Base-by-base conservation (phyloP, 92 coral and sea anemone species). In the Siderastrea siderea region DNA sequence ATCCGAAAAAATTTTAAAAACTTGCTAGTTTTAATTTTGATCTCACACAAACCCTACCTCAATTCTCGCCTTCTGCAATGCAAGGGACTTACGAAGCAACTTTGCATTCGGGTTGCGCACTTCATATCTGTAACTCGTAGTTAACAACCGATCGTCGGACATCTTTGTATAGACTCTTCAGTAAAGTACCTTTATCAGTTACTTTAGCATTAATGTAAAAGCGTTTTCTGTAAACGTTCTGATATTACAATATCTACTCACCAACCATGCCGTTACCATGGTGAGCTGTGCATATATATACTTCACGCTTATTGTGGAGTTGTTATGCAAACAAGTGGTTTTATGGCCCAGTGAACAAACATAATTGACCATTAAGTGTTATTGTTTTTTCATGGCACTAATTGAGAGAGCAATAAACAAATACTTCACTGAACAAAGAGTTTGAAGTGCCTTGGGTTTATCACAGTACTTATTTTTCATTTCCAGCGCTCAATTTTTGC, bases 111-210 rank as follows among this genome's bases (percentile, higher is more conserved):
- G 88, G 72, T 90, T 89, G 79, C 47, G 63, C 16, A 92, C 90
- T 72, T 94, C 97, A 65, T 70, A 94, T 14, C 95, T 81, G 73
- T 92, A 89, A 53, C 92, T 94, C 43, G 97, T 94, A 38, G 97
- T 75, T 19, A 92, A 55, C 16, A 94, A 80, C 11, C 97, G 88
- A 65, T 92, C 96, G 54, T 89, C 93, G 57, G 94, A 68, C 91
- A 88, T 91, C 80, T 67, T 67, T 65, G 38, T 65, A 8, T 65
- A 65, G 9, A n/a, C 7, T 15, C n/a, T 61, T 61, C 26, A 50
- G 57, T 3, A 47, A 8, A 71, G 70, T 19, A 53, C 75, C 17
- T 68, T 71, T 52, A 6, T 3, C 75, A 26, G 1, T 67, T 67
- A 64, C 61, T 38, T 65, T 46, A 15, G 47, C 13, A 12, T 3